Evolutionary conservation across 2,113 vertebrate species (phyloP).

Genomic region (Coturnix japonica): DNA sequence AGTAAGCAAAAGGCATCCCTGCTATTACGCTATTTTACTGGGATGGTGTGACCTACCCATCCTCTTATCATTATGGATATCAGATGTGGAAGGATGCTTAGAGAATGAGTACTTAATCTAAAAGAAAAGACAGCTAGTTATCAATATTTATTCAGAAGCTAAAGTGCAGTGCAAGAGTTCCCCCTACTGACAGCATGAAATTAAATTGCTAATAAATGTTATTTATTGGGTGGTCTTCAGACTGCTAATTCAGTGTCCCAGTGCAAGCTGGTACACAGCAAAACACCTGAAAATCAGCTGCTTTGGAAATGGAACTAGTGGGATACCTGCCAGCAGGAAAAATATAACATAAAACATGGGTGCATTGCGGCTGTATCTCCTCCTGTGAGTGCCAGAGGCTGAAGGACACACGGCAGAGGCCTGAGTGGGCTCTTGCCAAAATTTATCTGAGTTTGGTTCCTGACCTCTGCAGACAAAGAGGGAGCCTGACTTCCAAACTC

Average conservation of each 20-base stretch:
- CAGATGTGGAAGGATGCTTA: background rate
- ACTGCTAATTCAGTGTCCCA: background rate
- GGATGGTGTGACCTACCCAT: background rate
- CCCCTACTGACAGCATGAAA: constrained; percentile 48
- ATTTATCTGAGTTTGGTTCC: background rate
- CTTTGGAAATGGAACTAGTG: background rate
- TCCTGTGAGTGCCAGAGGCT: background rate
- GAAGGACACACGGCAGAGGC: background rate
- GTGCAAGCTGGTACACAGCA: background rate
- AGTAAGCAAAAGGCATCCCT: background rate
- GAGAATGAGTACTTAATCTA: background rate
- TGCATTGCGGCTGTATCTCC: background rate
- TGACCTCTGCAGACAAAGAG: background rate
- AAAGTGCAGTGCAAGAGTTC: constrained; percentile 56
- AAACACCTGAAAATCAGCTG: background rate
- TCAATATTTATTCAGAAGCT: background rate
- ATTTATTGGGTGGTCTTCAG: background rate
- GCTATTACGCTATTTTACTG: background rate
- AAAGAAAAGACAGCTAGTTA: background rate
- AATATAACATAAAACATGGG: accelerated
- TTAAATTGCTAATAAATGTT: background rate
- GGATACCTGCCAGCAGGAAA: background rate
- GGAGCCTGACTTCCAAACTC: background rate
- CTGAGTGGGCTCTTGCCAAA: background rate
- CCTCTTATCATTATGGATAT: background rate